phyloP scores from a whole-genome alignment of 2,888 invertebrate species.

The Endomychus coccineus region DNA sequence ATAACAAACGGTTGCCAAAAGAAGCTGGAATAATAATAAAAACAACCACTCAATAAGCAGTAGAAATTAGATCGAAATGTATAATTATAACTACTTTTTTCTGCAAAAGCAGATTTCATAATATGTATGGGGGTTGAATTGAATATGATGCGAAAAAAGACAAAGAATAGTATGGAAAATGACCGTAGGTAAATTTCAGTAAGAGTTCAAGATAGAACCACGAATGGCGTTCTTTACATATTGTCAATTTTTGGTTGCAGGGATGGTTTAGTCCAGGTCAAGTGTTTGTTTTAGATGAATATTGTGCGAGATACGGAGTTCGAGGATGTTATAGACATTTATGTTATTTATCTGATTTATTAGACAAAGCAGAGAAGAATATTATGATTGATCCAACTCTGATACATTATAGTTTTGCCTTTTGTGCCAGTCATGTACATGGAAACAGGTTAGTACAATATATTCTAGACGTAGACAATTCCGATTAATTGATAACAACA shows the following conservation, averaged over 20 bases:
- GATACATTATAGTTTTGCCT: slow-evolving; percentile 98
- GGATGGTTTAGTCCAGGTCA: slow-evolving; percentile 99
- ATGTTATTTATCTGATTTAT: slow-evolving; percentile 88
- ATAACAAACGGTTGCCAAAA: too few relatives aligned
- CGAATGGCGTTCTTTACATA: too few relatives aligned
- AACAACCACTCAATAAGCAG: too few relatives aligned
- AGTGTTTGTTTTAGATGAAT: slow-evolving; percentile 96
- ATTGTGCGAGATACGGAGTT: slow-evolving; percentile 96
- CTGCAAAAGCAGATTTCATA: too few relatives aligned
- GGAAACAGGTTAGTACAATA: slow-evolving; percentile 79
- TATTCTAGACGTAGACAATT: slow-evolving; percentile 33
- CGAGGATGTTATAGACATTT: slow-evolving; percentile 95
- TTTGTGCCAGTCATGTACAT: slow-evolving; percentile 98
- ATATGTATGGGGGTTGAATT: too few relatives aligned
- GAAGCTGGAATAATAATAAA: too few relatives aligned
- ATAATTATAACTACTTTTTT: too few relatives aligned
- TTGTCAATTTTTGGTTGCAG: slow-evolving; percentile 44
- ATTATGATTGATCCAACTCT: slow-evolving; percentile 97
- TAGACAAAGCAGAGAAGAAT: slow-evolving; percentile 87
- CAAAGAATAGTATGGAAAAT: too few relatives aligned
- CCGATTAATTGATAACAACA: slow-evolving; percentile 43
- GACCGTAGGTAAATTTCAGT: too few relatives aligned
- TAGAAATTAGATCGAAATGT: too few relatives aligned
- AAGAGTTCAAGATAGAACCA: too few relatives aligned
- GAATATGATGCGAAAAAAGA: too few relatives aligned